phyloP scores from a whole-genome alignment of 2,888 invertebrate species.

The Cinara cedri region DNA sequence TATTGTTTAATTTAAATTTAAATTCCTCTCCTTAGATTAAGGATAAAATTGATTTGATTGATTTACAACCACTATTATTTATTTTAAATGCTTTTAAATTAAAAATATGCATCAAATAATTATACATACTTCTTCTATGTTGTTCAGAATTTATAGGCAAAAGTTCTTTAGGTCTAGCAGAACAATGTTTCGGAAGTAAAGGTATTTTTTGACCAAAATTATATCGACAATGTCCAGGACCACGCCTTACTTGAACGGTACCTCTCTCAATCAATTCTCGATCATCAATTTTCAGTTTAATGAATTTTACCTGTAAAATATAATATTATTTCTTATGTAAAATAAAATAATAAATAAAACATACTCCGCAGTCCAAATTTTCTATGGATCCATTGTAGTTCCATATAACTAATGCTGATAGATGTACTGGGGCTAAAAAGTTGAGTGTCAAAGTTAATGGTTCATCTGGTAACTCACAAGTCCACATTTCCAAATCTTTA shows the following conservation, averaged over 20 bases:
- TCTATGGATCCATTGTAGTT: conserved; percentile 81
- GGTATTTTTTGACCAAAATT: conserved; percentile 75
- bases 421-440: conserved; percentile 60
- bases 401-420: conserved; percentile 71
- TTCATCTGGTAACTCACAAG: conserved; percentile 61
- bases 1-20: background rate
- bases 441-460: conserved; percentile 62
- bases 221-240: conserved; percentile 77
- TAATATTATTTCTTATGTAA: background rate
- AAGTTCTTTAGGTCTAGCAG: background rate
- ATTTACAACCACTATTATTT: background rate
- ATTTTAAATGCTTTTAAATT: background rate
- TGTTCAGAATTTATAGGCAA: conserved; percentile 18
- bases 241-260: conserved; percentile 62
- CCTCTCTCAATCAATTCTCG: conserved; percentile 60
- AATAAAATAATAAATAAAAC: conserved; percentile 59
- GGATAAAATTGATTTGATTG: background rate
- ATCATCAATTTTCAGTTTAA: conserved; percentile 62
- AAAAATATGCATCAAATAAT: background rate
- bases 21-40: background rate
- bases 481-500: conserved; percentile 69
- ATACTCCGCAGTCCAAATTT: conserved; percentile 70
- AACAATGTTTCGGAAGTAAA: conserved; percentile 56
- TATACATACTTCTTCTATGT: conserved; percentile 25
- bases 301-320: conserved; percentile 62